Evolutionary conservation across 2,113 vertebrate genomes (phyloP).

Genomic region (Cyphomyrus discorhynchus): DNA sequence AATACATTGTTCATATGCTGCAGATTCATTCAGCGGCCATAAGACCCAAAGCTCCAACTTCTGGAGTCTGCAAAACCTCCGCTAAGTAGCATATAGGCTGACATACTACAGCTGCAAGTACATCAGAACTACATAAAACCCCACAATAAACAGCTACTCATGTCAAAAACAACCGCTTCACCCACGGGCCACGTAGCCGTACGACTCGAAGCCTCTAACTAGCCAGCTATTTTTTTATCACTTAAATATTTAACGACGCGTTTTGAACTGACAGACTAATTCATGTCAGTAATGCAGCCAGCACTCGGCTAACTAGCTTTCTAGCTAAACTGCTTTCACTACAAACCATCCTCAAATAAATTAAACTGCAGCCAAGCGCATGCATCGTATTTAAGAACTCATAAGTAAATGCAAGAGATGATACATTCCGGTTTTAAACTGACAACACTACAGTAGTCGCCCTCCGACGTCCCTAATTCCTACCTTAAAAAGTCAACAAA

Average conservation of each 20-base stretch:
- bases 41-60: not conserved
- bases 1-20: not conserved
- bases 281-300: not conserved
- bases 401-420: not conserved
- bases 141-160: not conserved
- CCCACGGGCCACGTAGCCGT: not conserved
- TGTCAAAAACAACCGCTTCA: not conserved
- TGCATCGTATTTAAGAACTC: not conserved
- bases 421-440: not conserved
- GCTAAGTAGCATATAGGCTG: not conserved
- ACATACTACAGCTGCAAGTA: not conserved
- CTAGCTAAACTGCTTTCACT: not conserved
- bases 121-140: not conserved
- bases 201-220: not conserved
- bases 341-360: not conserved
- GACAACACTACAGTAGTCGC: slow-evolving; percentile 12
- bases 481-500: slow-evolving; percentile 48
- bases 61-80: not conserved
- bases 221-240: not conserved
- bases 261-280: not conserved
- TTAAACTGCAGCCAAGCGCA: not conserved
- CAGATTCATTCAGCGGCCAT: not conserved
- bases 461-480: slow-evolving; percentile 36
- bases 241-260: not conserved
- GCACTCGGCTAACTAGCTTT: not conserved